Evolutionary conservation across 2,797 vertebrate species (phyloP).

Genomic region (Aphelocoma californica): DNA sequence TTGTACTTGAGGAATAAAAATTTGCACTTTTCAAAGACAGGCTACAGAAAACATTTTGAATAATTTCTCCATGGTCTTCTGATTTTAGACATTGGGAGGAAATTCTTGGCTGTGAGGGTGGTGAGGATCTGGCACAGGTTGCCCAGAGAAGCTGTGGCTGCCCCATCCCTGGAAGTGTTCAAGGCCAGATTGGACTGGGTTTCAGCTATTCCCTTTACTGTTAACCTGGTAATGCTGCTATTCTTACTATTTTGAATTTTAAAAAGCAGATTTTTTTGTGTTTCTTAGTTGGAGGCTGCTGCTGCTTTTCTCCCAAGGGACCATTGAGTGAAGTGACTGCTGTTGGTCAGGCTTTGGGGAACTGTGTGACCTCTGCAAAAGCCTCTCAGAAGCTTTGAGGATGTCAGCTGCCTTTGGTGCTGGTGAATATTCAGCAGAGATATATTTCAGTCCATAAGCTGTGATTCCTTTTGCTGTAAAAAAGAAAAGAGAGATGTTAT

Average conservation of each 20-base stretch:
- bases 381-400: neutral
- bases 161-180: neutral
- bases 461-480: neutral
- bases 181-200: fast-evolving
- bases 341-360: neutral
- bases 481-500: neutral
- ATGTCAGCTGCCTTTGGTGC: neutral
- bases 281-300: neutral
- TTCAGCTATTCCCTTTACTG: neutral
- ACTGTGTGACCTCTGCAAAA: neutral
- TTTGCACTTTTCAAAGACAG: neutral
- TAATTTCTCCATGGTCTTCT: neutral
- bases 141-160: neutral
- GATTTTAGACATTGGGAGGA: too few species aligned
- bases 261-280: neutral
- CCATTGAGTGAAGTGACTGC: neutral
- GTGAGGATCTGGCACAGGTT: neutral
- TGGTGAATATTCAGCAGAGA: neutral
- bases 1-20: neutral
- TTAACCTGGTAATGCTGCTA: neutral
- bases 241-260: neutral
- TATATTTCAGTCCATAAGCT: neutral
- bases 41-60: neutral
- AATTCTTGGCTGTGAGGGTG: neutral
- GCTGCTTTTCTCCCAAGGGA: neutral